A percentile compares a stretch with the other conserved stretches of the same genome.
phyloP scores from a whole-genome alignment of 2,113 vertebrate genomes.

The Mustelus asterias region DNA sequence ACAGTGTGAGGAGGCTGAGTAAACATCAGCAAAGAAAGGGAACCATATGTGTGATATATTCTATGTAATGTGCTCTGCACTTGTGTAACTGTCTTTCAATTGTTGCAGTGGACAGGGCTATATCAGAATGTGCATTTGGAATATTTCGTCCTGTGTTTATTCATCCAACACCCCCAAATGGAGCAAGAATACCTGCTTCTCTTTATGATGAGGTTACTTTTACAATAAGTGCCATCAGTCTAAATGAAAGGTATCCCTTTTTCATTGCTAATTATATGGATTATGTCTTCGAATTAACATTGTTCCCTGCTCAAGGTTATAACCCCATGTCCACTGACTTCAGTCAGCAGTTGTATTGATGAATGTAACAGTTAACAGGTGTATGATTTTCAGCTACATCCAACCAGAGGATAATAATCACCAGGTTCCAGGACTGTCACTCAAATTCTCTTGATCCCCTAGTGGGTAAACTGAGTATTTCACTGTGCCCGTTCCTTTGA shows the following conservation, averaged over 20 bases:
- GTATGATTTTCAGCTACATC: background rate
- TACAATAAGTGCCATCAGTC: conserved; percentile 30
- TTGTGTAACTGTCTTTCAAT: background rate
- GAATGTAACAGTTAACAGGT: background rate
- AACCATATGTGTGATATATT: background rate
- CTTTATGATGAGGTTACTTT: conserved; percentile 18
- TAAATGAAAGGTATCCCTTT: conserved; percentile 20
- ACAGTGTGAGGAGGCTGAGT: background rate
- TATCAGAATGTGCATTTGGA: conserved; percentile 22
- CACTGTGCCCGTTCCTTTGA: background rate
- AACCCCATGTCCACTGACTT: background rate
- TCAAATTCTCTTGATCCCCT: background rate
- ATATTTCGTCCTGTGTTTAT: background rate
- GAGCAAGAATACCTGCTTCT: background rate
- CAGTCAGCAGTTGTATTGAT: background rate
- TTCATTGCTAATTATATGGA: background rate
- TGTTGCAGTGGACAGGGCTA: background rate
- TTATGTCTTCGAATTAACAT: background rate
- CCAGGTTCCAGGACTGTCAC: background rate
- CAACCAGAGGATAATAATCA: background rate
- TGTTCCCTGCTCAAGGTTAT: background rate
- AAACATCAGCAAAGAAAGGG: background rate
- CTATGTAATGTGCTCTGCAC: background rate
- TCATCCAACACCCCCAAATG: conserved; percentile 30
- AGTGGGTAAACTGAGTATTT: background rate